phyloP scores from a whole-genome alignment of 2,888 invertebrate genomes.

The Carterocephalus palaemon region DNA sequence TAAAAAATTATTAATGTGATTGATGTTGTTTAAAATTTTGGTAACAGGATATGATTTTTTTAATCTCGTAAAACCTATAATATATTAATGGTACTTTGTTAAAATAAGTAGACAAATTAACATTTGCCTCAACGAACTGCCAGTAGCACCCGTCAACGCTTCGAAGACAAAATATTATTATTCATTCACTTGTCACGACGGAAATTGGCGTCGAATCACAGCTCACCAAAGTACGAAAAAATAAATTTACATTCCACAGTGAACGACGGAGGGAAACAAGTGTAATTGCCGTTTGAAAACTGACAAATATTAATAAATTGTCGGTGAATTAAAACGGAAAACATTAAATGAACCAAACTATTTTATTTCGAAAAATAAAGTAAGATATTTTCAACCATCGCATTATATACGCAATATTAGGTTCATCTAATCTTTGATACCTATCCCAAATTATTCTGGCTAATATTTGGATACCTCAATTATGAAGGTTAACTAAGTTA shows the following conservation, averaged over 20 bases:
- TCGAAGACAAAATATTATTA: conserved; percentile 55
- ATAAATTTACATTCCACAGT: conserved; percentile 18
- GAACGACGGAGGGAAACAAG: conserved; percentile 32
- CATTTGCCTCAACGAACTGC: conserved; percentile 44
- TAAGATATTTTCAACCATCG: too few relatives aligned
- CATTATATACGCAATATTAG: conserved; percentile 5
- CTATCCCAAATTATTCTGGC: conserved; percentile 39
- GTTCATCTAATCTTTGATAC: conserved; percentile 14
- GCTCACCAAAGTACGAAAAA: conserved; percentile 33
- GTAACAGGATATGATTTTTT: conserved; percentile 22
- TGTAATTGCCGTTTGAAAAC: conserved; percentile 33
- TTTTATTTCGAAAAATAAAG: too few relatives aligned
- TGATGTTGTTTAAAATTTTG: conserved; percentile 52
- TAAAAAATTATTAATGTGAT: conserved; percentile 69
- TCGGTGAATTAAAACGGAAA: too few relatives aligned
- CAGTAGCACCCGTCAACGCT: conserved; percentile 48
- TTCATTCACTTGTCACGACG: conserved; percentile 67
- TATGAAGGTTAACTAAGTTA: conserved; percentile 57
- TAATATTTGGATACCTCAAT: conserved; percentile 49
- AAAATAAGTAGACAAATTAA: conserved; percentile 35
- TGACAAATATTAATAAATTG: conserved; percentile 7
- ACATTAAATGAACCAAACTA: too few relatives aligned
- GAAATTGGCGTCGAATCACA: conserved; percentile 58
- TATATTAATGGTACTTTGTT: too few relatives aligned
- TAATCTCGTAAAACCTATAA: too few relatives aligned